Base-by-base conservation (phyloP, 2,888 invertebrate genomes). In the Erebia aethiops region DNA sequence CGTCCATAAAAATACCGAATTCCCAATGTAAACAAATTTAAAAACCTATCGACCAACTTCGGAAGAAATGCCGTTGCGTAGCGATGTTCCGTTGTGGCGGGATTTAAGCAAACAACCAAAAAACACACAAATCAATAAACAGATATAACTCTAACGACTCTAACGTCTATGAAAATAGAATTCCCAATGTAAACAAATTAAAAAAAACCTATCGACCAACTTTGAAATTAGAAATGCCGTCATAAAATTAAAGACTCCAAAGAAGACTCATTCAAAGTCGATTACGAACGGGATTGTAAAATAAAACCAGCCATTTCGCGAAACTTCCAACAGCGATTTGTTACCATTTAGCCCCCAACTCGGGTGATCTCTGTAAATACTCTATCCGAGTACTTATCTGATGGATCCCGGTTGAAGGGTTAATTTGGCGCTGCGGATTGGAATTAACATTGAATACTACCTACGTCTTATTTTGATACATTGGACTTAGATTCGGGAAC, bases 251-350 rank as follows among this genome's bases (percentile, higher is more conserved):
- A 71, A 73, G 52, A 71, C 58, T 68, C 71, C 66, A 69, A 73
- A 69, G 56, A 67, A 73, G 71, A 73, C 66, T 73, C 70, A 67
- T 73, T 70, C 71, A 54, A 73, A 73, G 63, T 69, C 74, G 70
- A 71, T 74, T 72, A 69, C 56, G 66, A 69, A 70, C 69, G 62
- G 73, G 68, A 72, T 78, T 76, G 69, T 77, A 74, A 75, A 76
- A 77, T 74, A 77, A 74, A 74, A 75, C 67, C 67, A 75, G 71
- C 74, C 74, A 77, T 78, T 77, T 71, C 71, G 71, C 68, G 74
- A 70, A 77, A 78, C 76, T 78, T 77, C 72, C 68, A 71, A 67
- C 71, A 73, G 67, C 75, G 74, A 79, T 78, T 78, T 75, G 75
- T 76, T 72, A 74, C 78, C 73, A 77, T 78, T 77, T 76, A 72